Evolutionary conservation across 2,888 invertebrate species (phyloP).

Genomic region (Pemphredon lugubris): DNA sequence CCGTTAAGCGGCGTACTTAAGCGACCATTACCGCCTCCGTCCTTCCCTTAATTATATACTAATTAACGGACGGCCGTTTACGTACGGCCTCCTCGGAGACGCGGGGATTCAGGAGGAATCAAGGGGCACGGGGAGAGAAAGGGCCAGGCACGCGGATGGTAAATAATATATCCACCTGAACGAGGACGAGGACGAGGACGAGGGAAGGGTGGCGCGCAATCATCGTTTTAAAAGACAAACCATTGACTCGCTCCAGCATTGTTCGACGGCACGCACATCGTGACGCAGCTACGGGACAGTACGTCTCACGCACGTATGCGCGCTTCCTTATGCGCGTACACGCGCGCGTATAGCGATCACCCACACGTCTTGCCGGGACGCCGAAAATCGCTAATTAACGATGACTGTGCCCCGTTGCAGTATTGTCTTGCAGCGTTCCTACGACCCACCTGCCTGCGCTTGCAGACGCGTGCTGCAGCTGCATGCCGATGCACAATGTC

Average conservation of each 20-base stretch:
- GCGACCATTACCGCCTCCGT: not conserved
- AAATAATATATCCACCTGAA: conserved; percentile 30
- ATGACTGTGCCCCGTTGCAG: conserved; percentile 69
- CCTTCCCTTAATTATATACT: conserved; percentile 34
- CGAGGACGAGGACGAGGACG: conserved; percentile 1
- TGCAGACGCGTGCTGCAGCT: conserved; percentile 50
- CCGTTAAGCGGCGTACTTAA: conserved; percentile 18
- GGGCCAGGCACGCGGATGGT: conserved; percentile 24
- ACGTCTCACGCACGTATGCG: conserved; percentile 14
- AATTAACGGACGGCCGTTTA: conserved; percentile 56
- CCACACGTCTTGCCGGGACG: conserved; percentile 69
- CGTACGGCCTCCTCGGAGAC: conserved; percentile 12
- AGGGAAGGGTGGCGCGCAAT: conserved; percentile 48
- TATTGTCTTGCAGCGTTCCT: conserved; percentile 70
- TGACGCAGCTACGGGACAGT: conserved; percentile 16
- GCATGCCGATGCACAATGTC: conserved; percentile 22
- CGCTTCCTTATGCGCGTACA: conserved; percentile 40
- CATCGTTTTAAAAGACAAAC: conserved; percentile 64
- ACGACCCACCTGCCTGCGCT: conserved; percentile 71
- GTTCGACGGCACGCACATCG: conserved; percentile 44
- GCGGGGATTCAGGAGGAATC: conserved; percentile 28
- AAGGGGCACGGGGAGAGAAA: conserved; percentile 20
- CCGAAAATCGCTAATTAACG: conserved; percentile 76
- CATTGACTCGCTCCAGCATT: conserved; percentile 66
- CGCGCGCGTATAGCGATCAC: conserved; percentile 56